Evolutionary conservation across 2,797 vertebrate species (phyloP).

Genomic region (Chlorospingus flavigularis): DNA sequence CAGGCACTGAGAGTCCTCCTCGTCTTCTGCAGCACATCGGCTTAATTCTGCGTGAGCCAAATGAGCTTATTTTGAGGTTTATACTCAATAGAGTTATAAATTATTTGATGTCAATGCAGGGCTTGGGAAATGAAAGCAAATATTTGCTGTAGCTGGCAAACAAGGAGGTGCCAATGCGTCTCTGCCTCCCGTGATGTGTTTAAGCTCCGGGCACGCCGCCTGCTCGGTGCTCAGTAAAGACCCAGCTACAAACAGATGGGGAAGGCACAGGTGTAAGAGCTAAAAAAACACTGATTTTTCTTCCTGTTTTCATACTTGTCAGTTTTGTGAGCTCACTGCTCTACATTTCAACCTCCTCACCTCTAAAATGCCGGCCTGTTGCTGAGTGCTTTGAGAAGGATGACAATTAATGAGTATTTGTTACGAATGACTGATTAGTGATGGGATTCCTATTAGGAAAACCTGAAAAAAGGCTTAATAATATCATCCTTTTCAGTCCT

Average conservation of each 20-base stretch:
- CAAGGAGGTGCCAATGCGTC: not conserved
- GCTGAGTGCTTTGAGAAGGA: not conserved
- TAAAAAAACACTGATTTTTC: not conserved
- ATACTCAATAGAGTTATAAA: not conserved
- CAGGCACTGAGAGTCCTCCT: rapidly evolving
- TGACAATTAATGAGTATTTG: conserved; percentile 26
- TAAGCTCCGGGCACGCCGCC: not conserved
- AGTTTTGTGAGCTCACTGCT: not conserved
- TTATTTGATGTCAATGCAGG: not conserved
- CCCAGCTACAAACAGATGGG: not conserved
- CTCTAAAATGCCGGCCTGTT: not conserved
- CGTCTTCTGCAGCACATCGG: not conserved
- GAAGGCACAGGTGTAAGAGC: not conserved
- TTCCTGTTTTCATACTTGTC: not conserved
- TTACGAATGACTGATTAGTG: conserved; percentile 5
- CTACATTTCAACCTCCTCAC: not conserved
- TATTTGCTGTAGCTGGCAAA: not conserved
- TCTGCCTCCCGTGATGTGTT: not conserved
- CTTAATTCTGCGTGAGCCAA: not conserved
- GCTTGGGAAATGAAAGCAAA: not conserved
- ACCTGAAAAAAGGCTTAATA: conserved; percentile 9
- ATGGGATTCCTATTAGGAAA: not conserved
- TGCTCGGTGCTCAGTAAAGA: not conserved
- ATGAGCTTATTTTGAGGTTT: not conserved
- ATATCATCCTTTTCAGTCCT: not conserved